Percentiles rank a stretch among this genome's conserved stretches.
These are phyloP conservation scores for roundworm (Caenorhabditis elegans) DNA, from an alignment of 1,140 invertebrate species.

Conservation along the genomic window DNA sequence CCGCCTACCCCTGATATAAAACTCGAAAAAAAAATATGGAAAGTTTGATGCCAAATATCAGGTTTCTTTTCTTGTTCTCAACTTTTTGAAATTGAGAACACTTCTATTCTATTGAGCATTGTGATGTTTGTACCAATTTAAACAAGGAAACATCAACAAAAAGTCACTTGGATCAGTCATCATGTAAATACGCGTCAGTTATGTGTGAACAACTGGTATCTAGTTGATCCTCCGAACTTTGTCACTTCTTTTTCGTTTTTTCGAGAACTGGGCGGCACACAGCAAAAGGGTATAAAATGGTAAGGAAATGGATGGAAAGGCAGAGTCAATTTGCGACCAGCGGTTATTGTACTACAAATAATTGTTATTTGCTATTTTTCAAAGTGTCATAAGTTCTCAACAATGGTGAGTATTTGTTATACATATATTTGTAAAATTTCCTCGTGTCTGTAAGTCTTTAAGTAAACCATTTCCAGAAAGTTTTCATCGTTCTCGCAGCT, in stretches of 20 bases:
- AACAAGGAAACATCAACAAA: background rate
- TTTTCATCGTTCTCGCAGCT: background rate
- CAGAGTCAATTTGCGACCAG: background rate
- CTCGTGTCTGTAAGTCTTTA: background rate
- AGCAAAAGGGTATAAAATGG: background rate
- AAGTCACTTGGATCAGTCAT: background rate
- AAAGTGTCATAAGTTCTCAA: no score
- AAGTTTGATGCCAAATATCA: no score
- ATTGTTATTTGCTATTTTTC: background rate
- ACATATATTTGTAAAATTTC: no score
- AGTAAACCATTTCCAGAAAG: background rate
- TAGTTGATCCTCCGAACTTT: background rate
- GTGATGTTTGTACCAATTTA: background rate
- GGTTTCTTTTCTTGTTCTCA: no score
- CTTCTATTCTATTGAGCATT: no score
- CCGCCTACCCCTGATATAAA: no score
- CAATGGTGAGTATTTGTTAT: constrained; percentile 7
- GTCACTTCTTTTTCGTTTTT: constrained; percentile 14
- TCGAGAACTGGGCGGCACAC: background rate
- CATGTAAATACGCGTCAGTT: constrained; percentile 11
- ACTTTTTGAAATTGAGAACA: no score
- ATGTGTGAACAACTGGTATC: constrained; percentile 21
- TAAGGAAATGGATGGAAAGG: background rate
- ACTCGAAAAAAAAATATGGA: no score
- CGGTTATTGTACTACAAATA: background rate